Percentiles rank a stretch among this genome's conserved stretches.
These are phyloP conservation scores for Cyphomyrmex costatus DNA, from an alignment of 1,140 invertebrate species.

Conservation along the genomic window DNA sequence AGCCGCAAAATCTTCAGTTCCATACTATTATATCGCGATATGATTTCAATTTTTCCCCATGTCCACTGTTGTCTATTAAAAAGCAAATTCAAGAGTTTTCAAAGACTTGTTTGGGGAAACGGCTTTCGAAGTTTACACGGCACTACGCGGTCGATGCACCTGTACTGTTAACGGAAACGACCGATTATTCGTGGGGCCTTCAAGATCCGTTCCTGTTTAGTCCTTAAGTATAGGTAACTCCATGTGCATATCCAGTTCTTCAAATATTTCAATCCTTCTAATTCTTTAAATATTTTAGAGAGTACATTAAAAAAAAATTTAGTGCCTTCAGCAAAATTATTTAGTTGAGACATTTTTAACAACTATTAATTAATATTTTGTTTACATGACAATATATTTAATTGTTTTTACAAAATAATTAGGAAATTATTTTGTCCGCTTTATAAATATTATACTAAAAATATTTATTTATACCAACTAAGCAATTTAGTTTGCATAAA, in stretches of 20 bases:
- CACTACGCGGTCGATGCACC: conserved; percentile 55
- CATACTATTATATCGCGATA: background rate
- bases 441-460: no score
- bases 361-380: no score
- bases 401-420: no score
- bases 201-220: conserved; percentile 4
- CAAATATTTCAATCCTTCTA: background rate
- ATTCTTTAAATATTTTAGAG: background rate
- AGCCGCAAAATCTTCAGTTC: background rate
- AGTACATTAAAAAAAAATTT: background rate
- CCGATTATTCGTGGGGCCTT: conserved; percentile 64
- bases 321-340: no score
- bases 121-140: conserved; percentile 55
- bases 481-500: no score
- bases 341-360: no score
- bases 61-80: background rate
- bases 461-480: no score
- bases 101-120: background rate
- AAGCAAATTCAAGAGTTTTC: conserved; percentile 28
- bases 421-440: no score
- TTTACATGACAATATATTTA: no score
- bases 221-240: no score
- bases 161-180: conserved; percentile 71
- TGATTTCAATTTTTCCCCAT: conserved; percentile 19
- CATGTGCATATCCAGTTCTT: background rate